Percentiles rank a stretch among this genome's conserved stretches.
Evolutionary conservation across 2,113 vertebrate species (phyloP).

Genomic region (Acanthisitta chloris): DNA sequence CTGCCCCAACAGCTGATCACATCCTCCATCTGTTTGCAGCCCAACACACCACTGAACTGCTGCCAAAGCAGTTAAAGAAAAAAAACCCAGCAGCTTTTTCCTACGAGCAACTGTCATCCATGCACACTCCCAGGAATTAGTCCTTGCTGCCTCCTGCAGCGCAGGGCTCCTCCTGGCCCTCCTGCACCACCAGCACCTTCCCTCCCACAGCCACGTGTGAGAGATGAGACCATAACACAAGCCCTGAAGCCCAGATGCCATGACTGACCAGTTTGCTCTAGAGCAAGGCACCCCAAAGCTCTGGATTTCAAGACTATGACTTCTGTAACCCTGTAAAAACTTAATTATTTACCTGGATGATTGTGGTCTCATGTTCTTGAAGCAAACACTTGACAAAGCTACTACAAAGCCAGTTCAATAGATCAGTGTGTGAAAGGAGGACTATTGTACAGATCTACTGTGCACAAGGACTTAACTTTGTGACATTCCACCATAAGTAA

Average conservation of each 20-base stretch:
- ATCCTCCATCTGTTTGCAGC: slow-evolving; percentile 45
- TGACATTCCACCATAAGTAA: background rate
- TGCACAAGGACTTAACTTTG: background rate
- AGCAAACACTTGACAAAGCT: background rate
- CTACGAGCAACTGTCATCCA: background rate
- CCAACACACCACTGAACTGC: slow-evolving; percentile 16
- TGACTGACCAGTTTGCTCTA: background rate
- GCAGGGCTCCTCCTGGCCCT: background rate
- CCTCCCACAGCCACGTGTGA: background rate
- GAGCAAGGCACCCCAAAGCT: background rate
- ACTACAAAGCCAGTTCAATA: background rate
- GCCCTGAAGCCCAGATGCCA: background rate
- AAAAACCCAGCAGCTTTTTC: background rate
- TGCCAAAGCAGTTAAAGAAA: background rate
- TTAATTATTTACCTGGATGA: background rate
- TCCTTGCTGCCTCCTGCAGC: fast-evolving
- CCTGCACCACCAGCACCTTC: background rate
- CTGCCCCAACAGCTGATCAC: slow-evolving; percentile 53
- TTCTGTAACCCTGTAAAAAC: background rate
- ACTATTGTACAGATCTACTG: background rate
- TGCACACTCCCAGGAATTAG: background rate
- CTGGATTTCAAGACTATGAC: background rate
- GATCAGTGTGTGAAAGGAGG: background rate
- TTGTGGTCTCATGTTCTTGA: background rate
- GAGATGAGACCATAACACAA: background rate